phyloP scores from a whole-genome alignment of 2,888 invertebrate species.

The Parnassius glacialis region DNA sequence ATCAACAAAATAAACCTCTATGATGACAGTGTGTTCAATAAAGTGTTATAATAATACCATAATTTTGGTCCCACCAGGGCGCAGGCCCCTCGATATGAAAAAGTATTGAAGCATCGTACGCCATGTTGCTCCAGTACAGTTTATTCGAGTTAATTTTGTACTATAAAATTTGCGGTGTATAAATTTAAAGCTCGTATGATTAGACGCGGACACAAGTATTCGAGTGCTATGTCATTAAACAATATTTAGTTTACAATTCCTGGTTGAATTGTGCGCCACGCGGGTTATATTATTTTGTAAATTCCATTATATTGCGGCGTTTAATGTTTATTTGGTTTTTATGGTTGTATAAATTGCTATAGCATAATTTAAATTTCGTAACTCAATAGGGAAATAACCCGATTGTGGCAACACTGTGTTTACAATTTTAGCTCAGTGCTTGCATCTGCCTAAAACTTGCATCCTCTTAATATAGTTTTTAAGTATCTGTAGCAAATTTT shows the following conservation, averaged over 20 bases:
- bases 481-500: too few species aligned
- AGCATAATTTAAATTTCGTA: conserved; percentile 37
- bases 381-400: not conserved
- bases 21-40: conserved; percentile 21
- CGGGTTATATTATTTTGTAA: not conserved
- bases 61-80: not conserved
- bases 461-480: too few species aligned
- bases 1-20: too few species aligned
- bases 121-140: not conserved
- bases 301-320: conserved; percentile 29
- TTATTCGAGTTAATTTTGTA: not conserved
- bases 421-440: not conserved
- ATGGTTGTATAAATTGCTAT: conserved; percentile 45
- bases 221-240: not conserved
- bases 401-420: not conserved
- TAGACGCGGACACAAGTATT: conserved; percentile 18
- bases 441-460: conserved; percentile 7
- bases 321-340: conserved; percentile 31
- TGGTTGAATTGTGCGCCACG: conserved; percentile 29
- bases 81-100: not conserved
- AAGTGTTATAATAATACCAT: not conserved
- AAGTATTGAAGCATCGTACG: not conserved
- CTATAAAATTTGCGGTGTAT: not conserved
- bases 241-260: conserved; percentile 32
- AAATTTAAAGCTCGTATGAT: conserved; percentile 25